Percentiles rank a stretch among this genome's conserved stretches.
Conservation (phyloP, 2,797 vertebrate species). For the Kryptolebias ocellatus region DNA sequence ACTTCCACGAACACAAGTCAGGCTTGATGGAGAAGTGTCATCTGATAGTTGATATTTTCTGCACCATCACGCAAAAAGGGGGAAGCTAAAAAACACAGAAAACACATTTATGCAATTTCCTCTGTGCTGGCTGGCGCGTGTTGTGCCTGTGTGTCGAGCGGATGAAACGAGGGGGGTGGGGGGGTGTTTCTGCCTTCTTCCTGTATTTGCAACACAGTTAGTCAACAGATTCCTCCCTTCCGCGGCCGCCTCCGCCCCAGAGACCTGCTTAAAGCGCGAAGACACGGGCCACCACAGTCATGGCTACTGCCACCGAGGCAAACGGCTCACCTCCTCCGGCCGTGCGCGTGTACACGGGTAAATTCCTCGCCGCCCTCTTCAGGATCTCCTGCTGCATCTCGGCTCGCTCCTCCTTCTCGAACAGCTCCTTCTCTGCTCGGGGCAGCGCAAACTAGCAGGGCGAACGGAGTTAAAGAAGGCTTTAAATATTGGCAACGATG, state of each 20-base stretch:
- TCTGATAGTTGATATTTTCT: background rate
- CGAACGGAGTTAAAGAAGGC: background rate
- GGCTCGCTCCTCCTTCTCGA: slow-evolving; percentile 90
- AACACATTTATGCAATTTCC: slow-evolving; percentile 4
- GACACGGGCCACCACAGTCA: background rate
- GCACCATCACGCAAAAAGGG: slow-evolving; percentile 1
- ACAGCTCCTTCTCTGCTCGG: slow-evolving; percentile 91
- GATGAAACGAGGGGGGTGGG: background rate
- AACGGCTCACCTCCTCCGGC: slow-evolving; percentile 85
- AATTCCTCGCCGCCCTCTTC: slow-evolving; percentile 87
- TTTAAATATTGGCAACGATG: background rate
- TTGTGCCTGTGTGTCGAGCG: background rate
- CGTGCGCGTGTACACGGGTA: slow-evolving; percentile 90
- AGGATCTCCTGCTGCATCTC: slow-evolving; percentile 91
- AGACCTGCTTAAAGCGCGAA: background rate
- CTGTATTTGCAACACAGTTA: slow-evolving; percentile 3
- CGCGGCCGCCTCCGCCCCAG: background rate
- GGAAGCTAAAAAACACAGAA: slow-evolving; percentile 15
- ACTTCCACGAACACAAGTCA: slow-evolving; percentile 30
- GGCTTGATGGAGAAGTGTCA: background rate
- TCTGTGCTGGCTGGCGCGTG: background rate
- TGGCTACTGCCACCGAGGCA: background rate
- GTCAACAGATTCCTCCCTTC: background rate
- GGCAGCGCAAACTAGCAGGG: slow-evolving; percentile 82
- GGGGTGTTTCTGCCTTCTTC: background rate